These are phyloP conservation scores for Rousettus madagascariensis DNA, from an alignment of 2,797 vertebrate genomes.

Conservation along the genomic window DNA sequence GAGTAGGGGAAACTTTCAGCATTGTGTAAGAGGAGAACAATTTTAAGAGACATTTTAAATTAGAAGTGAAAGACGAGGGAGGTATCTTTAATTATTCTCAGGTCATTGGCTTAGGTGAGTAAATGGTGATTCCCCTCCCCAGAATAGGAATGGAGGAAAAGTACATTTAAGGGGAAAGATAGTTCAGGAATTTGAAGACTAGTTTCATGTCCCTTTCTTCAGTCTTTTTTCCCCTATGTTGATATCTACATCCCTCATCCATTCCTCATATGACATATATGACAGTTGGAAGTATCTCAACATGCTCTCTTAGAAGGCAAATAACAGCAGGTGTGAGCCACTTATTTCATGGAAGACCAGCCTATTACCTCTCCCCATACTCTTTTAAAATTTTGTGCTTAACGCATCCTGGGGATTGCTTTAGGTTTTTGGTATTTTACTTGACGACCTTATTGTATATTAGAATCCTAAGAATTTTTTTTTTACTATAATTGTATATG, in stretches of 20 bases:
- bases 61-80: not conserved
- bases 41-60: not conserved
- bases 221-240: not conserved
- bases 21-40: not conserved
- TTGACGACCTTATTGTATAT: not conserved
- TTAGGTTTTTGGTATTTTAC: constrained; percentile 26
- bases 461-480: not conserved
- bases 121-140: not conserved
- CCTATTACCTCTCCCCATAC: not conserved
- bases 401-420: not conserved
- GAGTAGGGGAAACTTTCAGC: not conserved
- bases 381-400: not conserved
- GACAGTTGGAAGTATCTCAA: not conserved
- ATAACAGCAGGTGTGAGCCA: not conserved
- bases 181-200: not conserved
- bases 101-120: not conserved
- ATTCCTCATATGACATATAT: not conserved
- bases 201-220: not conserved
- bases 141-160: not conserved
- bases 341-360: not conserved
- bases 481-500: not conserved
- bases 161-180: not conserved
- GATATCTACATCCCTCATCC: not conserved
- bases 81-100: not conserved
- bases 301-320: not conserved